Base-by-base conservation (phyloP, 2,888 invertebrate genomes). In the Stegophylla sp. region DNA sequence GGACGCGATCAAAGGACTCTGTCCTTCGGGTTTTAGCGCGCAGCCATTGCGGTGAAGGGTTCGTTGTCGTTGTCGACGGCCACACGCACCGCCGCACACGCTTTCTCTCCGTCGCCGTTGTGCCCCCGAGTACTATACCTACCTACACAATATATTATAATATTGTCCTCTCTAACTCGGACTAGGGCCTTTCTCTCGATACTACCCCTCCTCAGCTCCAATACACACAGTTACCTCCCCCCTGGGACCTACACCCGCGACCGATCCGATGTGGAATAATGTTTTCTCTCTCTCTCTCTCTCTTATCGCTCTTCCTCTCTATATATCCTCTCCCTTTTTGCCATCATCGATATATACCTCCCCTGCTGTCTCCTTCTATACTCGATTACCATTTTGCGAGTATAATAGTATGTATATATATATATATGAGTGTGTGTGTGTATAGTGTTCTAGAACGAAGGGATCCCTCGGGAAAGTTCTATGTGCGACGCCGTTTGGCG, bases 1-100 rank as follows among this genome's bases (percentile, higher is more conserved):
- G 43, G 56, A 26, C 45, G 67, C 67, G 77, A 77, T 77, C 77
- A 77, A 77, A 77, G 77, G 77, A 69, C 67, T 59, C 67, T 56
- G 59, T 76, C 76, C 76, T 66, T 67, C 23, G 76, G 76, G 76
- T 61, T 73, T 61, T 45, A 23, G 28, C 28, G 15, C 28, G 69
- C 43, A 53, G 77, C 77, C 77, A 77, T 77, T 66, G 53, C 71
- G 43, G 4, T 34, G 26, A 74, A 79, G 79, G 79, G 79, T 71
- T 79, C 61, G 61, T 41, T 34, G 56, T 28, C 23, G 56, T 56
- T 56, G 26, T 43, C 61, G 63, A 28, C 20, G 51, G 56, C 71
- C 63, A 63, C 74, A 75, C 63, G 63, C 74, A 63, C 34, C 74
- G 23, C 23, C 63, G 63, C 48, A 63, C 63, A 63, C 74, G 63